phyloP scores from a whole-genome alignment of 2,888 invertebrate genomes.

The Polylopha cassiicola region DNA sequence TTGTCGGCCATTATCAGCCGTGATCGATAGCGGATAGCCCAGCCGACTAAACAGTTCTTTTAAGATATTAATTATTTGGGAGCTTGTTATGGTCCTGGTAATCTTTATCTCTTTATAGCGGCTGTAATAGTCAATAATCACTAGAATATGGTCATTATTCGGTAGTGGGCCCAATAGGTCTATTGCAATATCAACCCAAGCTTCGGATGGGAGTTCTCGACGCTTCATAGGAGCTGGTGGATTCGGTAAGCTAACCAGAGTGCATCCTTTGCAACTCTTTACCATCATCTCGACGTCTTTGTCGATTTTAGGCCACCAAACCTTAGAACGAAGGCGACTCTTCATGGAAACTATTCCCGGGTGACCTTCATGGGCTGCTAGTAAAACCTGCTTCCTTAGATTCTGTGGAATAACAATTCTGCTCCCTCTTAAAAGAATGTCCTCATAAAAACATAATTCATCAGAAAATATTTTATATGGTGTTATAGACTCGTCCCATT shows the following conservation, averaged over 20 bases:
- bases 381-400: slow-evolving; percentile 22
- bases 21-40: too few relatives aligned
- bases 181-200: slow-evolving; percentile 18
- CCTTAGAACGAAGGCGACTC: slow-evolving; percentile 37
- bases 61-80: slow-evolving; percentile 1
- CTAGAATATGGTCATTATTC: slow-evolving; percentile 6
- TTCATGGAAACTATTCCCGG: slow-evolving; percentile 44
- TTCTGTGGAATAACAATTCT: slow-evolving; percentile 26
- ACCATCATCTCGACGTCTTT: slow-evolving; percentile 27
- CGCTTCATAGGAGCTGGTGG: slow-evolving; percentile 17
- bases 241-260: slow-evolving; percentile 23
- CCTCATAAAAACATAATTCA: slow-evolving; percentile 34
- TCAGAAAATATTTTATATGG: slow-evolving; percentile 29
- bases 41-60: slow-evolving; percentile 9
- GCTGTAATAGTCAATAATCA: slow-evolving; percentile 13
- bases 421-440: slow-evolving; percentile 27
- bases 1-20: too few relatives aligned
- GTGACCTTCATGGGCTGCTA: slow-evolving; percentile 35
- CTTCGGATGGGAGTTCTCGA: slow-evolving; percentile 13
- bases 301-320: slow-evolving; percentile 44
- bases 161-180: slow-evolving; percentile 16
- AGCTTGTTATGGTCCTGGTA: neutral
- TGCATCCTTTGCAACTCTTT: slow-evolving; percentile 26
- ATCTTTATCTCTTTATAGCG: slow-evolving; percentile 14
- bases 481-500: slow-evolving; percentile 19